A percentile compares a stretch with the other conserved stretches of the same genome.
Conservation (phyloP, 2,113 vertebrate species). For the Hippocampus zosterae region DNA sequence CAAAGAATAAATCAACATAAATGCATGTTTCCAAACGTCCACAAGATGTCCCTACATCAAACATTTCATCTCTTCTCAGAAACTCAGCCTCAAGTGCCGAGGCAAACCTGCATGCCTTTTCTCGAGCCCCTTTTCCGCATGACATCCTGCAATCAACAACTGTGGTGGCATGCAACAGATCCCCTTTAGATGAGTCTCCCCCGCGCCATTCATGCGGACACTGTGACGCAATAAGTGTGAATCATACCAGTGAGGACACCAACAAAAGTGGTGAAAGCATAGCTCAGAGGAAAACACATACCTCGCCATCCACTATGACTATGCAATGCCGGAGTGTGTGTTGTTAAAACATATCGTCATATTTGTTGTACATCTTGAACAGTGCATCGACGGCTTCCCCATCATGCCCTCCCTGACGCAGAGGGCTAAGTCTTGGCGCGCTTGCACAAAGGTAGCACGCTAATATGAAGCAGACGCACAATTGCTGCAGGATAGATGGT, state of each 20-base stretch:
- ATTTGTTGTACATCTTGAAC: slow-evolving; percentile 6
- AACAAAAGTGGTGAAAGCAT: slow-evolving; percentile 10
- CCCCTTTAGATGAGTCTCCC: slow-evolving; percentile 1
- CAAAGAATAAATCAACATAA: no score
- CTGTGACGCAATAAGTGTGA: slow-evolving; percentile 7
- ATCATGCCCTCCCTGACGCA: not conserved
- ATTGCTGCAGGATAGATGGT: slow-evolving; percentile 24
- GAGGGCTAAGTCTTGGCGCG: not conserved
- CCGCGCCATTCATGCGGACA: slow-evolving; percentile 9
- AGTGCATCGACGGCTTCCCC: not conserved
- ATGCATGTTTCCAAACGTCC: slow-evolving; percentile 13
- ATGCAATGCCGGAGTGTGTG: not conserved
- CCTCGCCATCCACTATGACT: not conserved
- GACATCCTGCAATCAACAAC: not conserved
- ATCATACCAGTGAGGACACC: not conserved
- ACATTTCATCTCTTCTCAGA: not conserved
- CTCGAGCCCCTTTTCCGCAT: not conserved
- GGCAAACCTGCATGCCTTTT: not conserved
- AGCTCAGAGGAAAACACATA: slow-evolving; percentile 18
- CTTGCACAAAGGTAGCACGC: not conserved
- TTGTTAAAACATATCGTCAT: not conserved
- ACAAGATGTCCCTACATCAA: slow-evolving; percentile 34
- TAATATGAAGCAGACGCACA: slow-evolving; percentile 30
- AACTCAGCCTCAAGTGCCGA: not conserved
- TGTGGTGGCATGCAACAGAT: slow-evolving; percentile 4